Conservation (phyloP, 2,113 vertebrate species). For the Xiphias gladius region DNA sequence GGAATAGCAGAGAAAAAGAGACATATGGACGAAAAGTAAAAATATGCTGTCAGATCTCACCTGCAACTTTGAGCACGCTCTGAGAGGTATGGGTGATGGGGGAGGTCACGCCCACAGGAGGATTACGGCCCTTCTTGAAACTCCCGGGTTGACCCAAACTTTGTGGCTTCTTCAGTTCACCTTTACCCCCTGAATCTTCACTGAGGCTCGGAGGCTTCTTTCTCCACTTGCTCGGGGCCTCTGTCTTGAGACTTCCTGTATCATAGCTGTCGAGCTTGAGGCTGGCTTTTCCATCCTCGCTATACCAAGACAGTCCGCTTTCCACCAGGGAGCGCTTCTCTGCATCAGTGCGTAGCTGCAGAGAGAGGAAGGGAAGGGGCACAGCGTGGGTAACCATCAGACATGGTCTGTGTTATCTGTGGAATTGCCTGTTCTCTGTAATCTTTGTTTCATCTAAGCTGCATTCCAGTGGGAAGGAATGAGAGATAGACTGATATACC, state of each 20-base stretch:
- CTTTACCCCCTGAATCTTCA: constrained; percentile 83
- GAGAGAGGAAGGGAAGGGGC: constrained; percentile 33
- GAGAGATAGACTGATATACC: constrained; percentile 35
- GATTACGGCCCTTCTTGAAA: constrained; percentile 92
- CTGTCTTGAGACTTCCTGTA: constrained; percentile 94
- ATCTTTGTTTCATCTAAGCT: constrained; percentile 64
- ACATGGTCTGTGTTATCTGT: constrained; percentile 55
- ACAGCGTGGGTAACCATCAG: constrained; percentile 47
- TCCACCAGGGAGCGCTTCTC: constrained; percentile 96
- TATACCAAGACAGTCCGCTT: constrained; percentile 96
- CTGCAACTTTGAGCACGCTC: constrained; percentile 92
- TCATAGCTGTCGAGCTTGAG: constrained; percentile 90
- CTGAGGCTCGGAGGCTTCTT: constrained; percentile 86
- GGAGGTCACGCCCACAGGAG: constrained; percentile 94
- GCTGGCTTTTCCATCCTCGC: constrained; percentile 90
- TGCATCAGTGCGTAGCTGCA: constrained; percentile 95
- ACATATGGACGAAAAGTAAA: not conserved
- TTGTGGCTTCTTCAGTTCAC: constrained; percentile 91
- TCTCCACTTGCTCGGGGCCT: constrained; percentile 93
- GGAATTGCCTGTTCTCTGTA: constrained; percentile 43
- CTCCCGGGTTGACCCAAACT: constrained; percentile 88
- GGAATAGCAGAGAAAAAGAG: not conserved
- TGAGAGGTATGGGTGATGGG: constrained; percentile 96
- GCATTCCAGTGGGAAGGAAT: constrained; percentile 59
- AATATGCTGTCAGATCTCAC: constrained; percentile 75